Conservation (phyloP, 2,797 vertebrate genomes). For the Xenops minutus region DNA sequence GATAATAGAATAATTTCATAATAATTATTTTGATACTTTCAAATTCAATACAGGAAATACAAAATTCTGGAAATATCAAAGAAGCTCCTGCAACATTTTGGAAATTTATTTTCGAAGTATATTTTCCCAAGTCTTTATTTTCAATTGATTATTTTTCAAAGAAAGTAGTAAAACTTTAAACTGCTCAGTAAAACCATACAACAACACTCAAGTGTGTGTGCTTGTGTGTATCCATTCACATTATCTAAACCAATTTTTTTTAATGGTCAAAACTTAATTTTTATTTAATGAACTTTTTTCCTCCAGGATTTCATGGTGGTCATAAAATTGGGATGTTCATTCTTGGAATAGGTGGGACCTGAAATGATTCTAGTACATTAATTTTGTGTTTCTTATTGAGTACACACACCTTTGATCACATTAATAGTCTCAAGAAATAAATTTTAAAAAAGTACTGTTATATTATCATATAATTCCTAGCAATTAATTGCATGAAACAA, state of each 20-base stretch:
- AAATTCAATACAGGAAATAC: not conserved
- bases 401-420: not conserved
- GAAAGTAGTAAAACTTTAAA: not conserved
- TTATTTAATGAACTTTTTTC: not conserved
- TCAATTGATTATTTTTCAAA: not conserved
- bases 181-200: not conserved
- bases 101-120: not conserved
- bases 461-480: not conserved
- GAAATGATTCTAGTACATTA: not conserved
- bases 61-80: not conserved
- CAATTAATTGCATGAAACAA: not conserved
- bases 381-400: not conserved
- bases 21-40: not conserved
- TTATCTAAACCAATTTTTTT: not conserved
- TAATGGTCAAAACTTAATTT: not conserved
- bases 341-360: not conserved
- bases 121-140: not conserved
- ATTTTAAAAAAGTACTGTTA: not conserved
- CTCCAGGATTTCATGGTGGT: not conserved
- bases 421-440: not conserved
- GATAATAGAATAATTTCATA: not conserved
- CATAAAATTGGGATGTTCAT: not conserved
- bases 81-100: not conserved
- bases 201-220: rapidly evolving
- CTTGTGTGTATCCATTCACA: not conserved